phyloP scores from a whole-genome alignment of 2,113 vertebrate species.

The Syngnathoides biaculeatus region DNA sequence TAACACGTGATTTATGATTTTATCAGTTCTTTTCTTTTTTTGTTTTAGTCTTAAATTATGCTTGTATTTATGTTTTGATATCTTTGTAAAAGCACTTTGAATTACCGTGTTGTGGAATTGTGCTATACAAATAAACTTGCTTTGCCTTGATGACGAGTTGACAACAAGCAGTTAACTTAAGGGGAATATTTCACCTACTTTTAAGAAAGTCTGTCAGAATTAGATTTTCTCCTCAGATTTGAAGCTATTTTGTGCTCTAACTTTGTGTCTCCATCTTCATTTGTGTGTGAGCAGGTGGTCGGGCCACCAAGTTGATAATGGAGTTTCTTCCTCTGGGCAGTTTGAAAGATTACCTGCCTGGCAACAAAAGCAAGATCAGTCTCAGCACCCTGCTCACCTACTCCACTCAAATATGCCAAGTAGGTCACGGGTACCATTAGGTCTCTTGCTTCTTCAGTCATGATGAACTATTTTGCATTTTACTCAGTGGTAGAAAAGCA shows the following conservation, averaged over 20 bases:
- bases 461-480: too few species aligned
- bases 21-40: too few species aligned
- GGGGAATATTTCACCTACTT: too few species aligned
- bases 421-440: conserved; percentile 37
- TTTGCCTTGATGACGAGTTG: not conserved
- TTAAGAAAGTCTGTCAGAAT: too few species aligned
- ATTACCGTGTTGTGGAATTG: too few species aligned
- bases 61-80: too few species aligned
- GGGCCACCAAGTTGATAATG: conserved; percentile 95
- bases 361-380: conserved; percentile 81
- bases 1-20: too few species aligned
- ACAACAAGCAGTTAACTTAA: not conserved
- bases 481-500: not conserved
- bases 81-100: too few species aligned
- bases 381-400: conserved; percentile 85
- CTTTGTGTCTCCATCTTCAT: not conserved
- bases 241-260: not conserved
- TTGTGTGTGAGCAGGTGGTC: conserved; percentile 75
- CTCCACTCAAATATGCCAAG: conserved; percentile 89
- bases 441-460: not conserved
- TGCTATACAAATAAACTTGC: too few species aligned
- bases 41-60: too few species aligned
- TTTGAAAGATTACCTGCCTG: conserved; percentile 92
- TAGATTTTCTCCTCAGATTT: not conserved
- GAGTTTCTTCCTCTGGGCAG: conserved; percentile 95